phyloP scores from a whole-genome alignment of 2,888 invertebrate species.

The Acronicta psi region DNA sequence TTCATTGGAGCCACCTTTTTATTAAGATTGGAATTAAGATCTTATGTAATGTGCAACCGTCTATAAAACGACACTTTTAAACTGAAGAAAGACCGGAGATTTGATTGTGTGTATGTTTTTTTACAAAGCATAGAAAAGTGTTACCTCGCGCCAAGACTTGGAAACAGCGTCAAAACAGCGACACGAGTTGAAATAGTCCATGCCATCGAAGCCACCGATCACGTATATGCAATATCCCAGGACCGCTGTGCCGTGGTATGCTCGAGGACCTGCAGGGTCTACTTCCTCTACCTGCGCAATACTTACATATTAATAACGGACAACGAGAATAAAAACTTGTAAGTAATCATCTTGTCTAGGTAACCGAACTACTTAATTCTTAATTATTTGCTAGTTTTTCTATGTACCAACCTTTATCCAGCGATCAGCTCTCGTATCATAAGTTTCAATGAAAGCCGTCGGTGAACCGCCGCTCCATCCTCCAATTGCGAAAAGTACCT shows the following conservation, averaged over 20 bases:
- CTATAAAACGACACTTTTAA: no score
- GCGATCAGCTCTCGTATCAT: constrained; percentile 96
- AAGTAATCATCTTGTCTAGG: no score
- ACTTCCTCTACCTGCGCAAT: constrained; percentile 91
- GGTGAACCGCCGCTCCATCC: constrained; percentile 91
- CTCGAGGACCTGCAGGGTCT: constrained; percentile 95
- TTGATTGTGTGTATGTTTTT: no score
- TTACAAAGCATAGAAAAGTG: background rate
- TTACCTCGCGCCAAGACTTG: constrained; percentile 94
- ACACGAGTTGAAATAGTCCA: constrained; percentile 95
- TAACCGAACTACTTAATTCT: no score
- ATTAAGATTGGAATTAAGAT: background rate
- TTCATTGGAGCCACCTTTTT: constrained; percentile 95
- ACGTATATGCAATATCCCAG: constrained; percentile 95
- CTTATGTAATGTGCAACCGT: no score
- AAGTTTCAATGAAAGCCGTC: constrained; percentile 95
- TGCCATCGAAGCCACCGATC: constrained; percentile 98
- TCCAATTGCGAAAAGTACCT: constrained; percentile 92
- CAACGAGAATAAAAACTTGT: constrained; percentile 9
- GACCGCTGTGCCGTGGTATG: constrained; percentile 98
- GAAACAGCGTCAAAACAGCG: constrained; percentile 95
- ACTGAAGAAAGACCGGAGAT: no score
- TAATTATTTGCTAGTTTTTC: background rate
- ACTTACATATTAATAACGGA: background rate
- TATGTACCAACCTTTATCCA: constrained; percentile 92